Base-by-base conservation (phyloP, 2,888 invertebrate genomes). In the Callyntrura sp. region DNA sequence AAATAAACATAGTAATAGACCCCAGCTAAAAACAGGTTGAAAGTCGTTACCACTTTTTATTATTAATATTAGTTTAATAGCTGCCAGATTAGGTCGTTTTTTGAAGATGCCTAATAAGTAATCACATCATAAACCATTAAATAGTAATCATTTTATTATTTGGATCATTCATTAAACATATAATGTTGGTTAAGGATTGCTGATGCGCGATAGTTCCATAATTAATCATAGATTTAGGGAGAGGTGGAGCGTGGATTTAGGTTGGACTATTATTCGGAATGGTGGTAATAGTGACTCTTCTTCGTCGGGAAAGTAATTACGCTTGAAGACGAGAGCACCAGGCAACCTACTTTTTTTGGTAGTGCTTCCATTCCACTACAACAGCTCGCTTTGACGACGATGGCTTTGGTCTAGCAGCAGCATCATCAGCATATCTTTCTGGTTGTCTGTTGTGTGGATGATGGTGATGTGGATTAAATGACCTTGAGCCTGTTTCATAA, bases 401-500 rank as follows among this genome's bases (percentile, higher is more conserved):
- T n/a, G n/a, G n/a, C n/a, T n/a, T 11, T 55, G 55, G 12, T 57
- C n/a, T 43, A 20, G 48, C 20, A 23, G 65, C 60, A n/a, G 35
- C 78, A 20, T 35, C n/a, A 55, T 78, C 25, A n/a, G n/a, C n/a
- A n/a, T n/a, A n/a, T n/a, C 73, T 76, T 55, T 9, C 25, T 73
- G 70, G 65, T 6, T 87, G 45, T n/a, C 1, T 35, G 73, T 9
- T 57, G 35, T 43, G 85, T 70, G 81, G 35, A 60, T 28, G 28
- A 48, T 60, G 57, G 79, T 79, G 81, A 57, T 81, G 86, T 87
- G 60, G 87, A 78, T 62, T 28, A 78, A 68, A 79, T 87, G 87
- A 87, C 87, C 87, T 87, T 87, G 87, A 68, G 87, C 87, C 55
- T 87, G 79, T 87, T 87, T 81, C 81, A 81, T 68, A 70, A 73